Base-by-base conservation (phyloP, 2,888 invertebrate species). In the Beris morrisii region DNA sequence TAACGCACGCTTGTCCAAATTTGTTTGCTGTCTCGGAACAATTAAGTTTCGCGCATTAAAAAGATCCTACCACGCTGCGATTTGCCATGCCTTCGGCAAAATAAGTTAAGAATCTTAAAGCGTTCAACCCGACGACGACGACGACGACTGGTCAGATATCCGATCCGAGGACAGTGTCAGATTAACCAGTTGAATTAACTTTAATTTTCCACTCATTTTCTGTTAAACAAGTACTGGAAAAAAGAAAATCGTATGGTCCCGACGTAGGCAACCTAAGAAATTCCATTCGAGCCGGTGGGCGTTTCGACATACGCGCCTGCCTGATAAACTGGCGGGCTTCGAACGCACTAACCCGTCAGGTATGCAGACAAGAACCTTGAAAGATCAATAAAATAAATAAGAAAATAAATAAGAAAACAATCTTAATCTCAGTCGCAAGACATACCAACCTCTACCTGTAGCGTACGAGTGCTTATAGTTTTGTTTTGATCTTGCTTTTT, bases 161-260 rank as follows among this genome's bases (percentile, higher is more conserved):
- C 53, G 38, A 64, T 44, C 30, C n/a, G 56, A 38, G 48, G 48
- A 56, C 55, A 64, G 65, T 65, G 65, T 65, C 65, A 65, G 65
- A 65, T 65, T 65, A 56, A 43, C 13, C 22, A 59, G 11, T 52
- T 30, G 13, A 52, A 32, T 64, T 43, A 53, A 13, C 11, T 54
- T 54, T 64, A 64, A 64, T 54, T 65, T 55, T 48, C 55, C 55
- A 53, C 32, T 46, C 63, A 50, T 53, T 63, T 63, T 54, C 45
- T 22, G 52, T 53, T 12, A 44, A 44, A 53, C 28, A 13, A 15
- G 12, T 43, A 38, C 56, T 44, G 5, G 7, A 45, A 45, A 58
- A 58, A 58, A 45, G 58, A 58, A 58, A 58, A 58, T 46, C 9
- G 5, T 5, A 58, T 58, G 22, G 22, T 58, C 45, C n/a, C 45